Percentiles rank a stretch among this genome's conserved stretches.
These are phyloP conservation scores for Myotis davidii DNA, from an alignment of 2,113 vertebrate genomes.

Conservation along the genomic window DNA sequence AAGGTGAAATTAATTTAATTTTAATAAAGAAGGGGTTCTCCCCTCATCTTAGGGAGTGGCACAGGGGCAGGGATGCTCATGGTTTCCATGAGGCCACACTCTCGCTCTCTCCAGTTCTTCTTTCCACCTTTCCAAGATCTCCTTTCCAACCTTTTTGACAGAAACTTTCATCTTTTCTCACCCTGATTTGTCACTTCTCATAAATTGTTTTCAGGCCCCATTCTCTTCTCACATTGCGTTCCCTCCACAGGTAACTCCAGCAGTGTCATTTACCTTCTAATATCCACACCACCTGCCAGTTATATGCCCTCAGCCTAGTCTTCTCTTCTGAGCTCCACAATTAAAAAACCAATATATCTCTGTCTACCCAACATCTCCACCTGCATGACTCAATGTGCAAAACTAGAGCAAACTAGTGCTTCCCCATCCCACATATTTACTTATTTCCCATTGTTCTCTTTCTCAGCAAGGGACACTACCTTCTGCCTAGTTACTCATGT, in stretches of 20 bases:
- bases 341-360: background rate
- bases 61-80: background rate
- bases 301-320: background rate
- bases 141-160: background rate
- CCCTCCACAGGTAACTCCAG: background rate
- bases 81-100: background rate
- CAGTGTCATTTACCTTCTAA: background rate
- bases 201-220: background rate
- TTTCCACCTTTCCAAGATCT: background rate
- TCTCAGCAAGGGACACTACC: background rate
- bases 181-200: background rate
- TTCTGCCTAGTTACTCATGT: background rate
- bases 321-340: background rate
- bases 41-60: background rate
- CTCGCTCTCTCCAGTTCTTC: background rate
- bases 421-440: background rate
- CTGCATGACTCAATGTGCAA: background rate
- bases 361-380: background rate
- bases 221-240: background rate
- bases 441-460: background rate
- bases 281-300: background rate
- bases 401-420: background rate
- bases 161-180: background rate
- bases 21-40: background rate
- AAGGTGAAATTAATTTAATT: background rate